Evolutionary conservation across 2,888 invertebrate genomes (phyloP), one percentile per base, ranked within the genome.

Genomic region (Marasmarcha lunaedactyla): DNA sequence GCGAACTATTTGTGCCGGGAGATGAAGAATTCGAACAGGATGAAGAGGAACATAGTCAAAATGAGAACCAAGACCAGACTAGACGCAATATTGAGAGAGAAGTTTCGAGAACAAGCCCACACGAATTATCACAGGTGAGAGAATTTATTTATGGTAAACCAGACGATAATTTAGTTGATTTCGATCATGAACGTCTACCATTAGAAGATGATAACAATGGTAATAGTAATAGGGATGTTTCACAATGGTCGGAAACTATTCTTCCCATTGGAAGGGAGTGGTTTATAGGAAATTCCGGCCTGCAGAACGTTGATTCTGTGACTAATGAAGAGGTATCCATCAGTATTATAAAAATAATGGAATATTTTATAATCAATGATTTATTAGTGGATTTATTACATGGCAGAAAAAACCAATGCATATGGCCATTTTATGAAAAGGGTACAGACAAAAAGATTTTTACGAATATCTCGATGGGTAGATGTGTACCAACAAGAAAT

Each of bases 401-500:
- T 20, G 20, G 20, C 20, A 20, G 20, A 20, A 20, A 20, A 20
- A 20, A 20, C 20, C 7, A 20, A 20, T 20, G 20, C 20, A 20
- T 20, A 20, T 20, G 20, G 4, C 20, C 20, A 20, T 20, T 7
- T 20, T 20, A 3, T 20, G 4, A 20, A 20, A 35, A 14, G 42
- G 20, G 6, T 45, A 42, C 47, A 45, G 33, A 47, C 37, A 15
- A 41, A 39, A 36, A 39, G 37, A 45, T 47, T 46, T 38, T 45
- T 42, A 27, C 12, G 46, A 35, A 50, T 46, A 45, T 42, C 40
- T 14, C 44, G 46, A 36, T 48, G 46, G 47, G 47, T 43, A 47
- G 46, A 47, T 26, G 47, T 47, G 25, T 42, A 35, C 41, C 48
- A 35, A 41, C 36, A 41, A 26, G 40, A 44, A 20, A 20, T 44